Conservation (phyloP, 2,797 vertebrate species). For the Prionace glauca region DNA sequence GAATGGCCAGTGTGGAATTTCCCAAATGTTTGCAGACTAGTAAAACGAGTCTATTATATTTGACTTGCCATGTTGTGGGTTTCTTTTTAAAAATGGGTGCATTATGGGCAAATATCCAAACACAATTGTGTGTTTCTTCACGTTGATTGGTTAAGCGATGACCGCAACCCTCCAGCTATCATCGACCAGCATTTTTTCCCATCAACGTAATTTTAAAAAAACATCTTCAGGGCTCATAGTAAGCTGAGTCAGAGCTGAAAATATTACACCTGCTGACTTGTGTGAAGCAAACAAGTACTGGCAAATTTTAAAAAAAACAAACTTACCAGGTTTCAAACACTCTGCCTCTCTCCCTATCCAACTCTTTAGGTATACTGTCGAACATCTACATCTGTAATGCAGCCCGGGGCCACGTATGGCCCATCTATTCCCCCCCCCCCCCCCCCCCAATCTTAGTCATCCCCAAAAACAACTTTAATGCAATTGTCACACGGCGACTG, state of each 20-base stretch:
- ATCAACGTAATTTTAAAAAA: neutral
- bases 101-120: neutral
- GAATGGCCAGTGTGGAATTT: neutral
- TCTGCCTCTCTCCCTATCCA: neutral
- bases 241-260: neutral
- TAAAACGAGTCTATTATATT: neutral
- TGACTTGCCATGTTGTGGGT: neutral
- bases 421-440: neutral
- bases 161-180: neutral
- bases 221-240: neutral
- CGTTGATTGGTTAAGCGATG: neutral
- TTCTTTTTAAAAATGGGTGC: neutral
- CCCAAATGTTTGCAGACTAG: slow-evolving; percentile 15
- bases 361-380: neutral
- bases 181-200: neutral
- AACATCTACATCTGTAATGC: neutral
- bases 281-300: neutral
- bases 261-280: neutral
- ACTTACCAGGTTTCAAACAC: neutral
- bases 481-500: neutral
- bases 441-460: neutral
- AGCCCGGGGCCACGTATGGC: neutral
- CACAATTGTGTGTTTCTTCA: neutral
- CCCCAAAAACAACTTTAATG: neutral
- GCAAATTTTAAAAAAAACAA: neutral